Evolutionary conservation across 23 tunicate genomes (phyloP).

Genomic region (Ciona savignyi): DNA sequence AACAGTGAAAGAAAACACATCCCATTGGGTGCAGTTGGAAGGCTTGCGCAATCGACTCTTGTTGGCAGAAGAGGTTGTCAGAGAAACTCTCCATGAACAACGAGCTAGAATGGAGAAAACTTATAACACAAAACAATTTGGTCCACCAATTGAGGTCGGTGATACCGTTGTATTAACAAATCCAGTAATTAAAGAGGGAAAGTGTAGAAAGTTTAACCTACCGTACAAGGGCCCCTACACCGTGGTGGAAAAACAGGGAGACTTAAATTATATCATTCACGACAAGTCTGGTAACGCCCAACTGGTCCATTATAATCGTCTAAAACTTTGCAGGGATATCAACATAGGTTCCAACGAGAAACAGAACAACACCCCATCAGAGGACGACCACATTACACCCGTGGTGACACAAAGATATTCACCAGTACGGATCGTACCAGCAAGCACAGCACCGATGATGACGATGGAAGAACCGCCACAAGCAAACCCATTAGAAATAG

Average conservation of each 20-base stretch:
- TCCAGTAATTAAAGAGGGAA: neutral
- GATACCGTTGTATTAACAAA: neutral
- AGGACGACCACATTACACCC: no score
- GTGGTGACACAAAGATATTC: no score
- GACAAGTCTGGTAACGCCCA: neutral
- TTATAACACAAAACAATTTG: neutral
- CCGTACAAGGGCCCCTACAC: neutral
- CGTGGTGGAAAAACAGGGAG: neutral
- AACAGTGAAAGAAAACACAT: neutral
- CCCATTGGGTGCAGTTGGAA: neutral
- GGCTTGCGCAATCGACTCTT: neutral
- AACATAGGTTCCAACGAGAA: neutral
- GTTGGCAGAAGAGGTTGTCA: neutral
- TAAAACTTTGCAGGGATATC: neutral
- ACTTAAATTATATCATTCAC: neutral
- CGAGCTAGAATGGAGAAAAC: neutral
- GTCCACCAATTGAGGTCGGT: neutral
- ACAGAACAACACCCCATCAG: neutral
- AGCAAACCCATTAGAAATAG: no score
- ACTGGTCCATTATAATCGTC: slow-evolving; percentile 1
- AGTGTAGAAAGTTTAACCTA: neutral
- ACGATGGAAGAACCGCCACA: no score
- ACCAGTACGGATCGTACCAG: no score
- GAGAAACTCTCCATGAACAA: neutral
- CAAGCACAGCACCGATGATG: no score